phyloP scores from a whole-genome alignment of 2,888 invertebrate genomes.

The Scelioninae gen. 1 region DNA sequence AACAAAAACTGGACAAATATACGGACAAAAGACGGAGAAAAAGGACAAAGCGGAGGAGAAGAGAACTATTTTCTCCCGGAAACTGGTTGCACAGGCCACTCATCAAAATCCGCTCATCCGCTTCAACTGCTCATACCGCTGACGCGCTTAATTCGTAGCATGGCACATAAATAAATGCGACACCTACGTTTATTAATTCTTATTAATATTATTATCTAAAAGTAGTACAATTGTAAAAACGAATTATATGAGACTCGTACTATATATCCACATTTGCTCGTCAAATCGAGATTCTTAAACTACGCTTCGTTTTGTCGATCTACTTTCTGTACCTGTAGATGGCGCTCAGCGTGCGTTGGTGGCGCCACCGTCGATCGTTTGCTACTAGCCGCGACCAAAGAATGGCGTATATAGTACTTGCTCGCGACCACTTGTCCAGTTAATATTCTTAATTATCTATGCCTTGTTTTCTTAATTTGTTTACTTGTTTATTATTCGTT shows the following conservation, averaged over 20 bases:
- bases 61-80: background rate
- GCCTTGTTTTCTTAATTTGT: slow-evolving; percentile 61
- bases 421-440: slow-evolving; percentile 82
- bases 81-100: slow-evolving; percentile 55
- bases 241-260: slow-evolving; percentile 79
- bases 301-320: slow-evolving; percentile 48
- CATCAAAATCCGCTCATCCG: slow-evolving; percentile 49
- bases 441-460: slow-evolving; percentile 78
- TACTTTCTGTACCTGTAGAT: slow-evolving; percentile 32
- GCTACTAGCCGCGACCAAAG: slow-evolving; percentile 49
- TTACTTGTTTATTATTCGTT: slow-evolving; percentile 65
- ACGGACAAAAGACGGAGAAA: slow-evolving; percentile 4
- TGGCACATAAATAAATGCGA: slow-evolving; percentile 80
- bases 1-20: background rate
- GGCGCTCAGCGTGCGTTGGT: slow-evolving; percentile 22
- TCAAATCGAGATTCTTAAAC: slow-evolving; percentile 59
- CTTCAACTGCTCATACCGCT: slow-evolving; percentile 54
- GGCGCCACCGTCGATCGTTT: slow-evolving; percentile 51
- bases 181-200: slow-evolving; percentile 77
- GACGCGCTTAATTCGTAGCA: slow-evolving; percentile 74
- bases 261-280: slow-evolving; percentile 69
- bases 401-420: slow-evolving; percentile 69
- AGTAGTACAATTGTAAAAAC: slow-evolving; percentile 83
- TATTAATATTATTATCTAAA: slow-evolving; percentile 78
- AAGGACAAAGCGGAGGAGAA: background rate